These are phyloP conservation scores for Battus philenor DNA, from an alignment of 1,140 invertebrate genomes.

Conservation along the genomic window DNA sequence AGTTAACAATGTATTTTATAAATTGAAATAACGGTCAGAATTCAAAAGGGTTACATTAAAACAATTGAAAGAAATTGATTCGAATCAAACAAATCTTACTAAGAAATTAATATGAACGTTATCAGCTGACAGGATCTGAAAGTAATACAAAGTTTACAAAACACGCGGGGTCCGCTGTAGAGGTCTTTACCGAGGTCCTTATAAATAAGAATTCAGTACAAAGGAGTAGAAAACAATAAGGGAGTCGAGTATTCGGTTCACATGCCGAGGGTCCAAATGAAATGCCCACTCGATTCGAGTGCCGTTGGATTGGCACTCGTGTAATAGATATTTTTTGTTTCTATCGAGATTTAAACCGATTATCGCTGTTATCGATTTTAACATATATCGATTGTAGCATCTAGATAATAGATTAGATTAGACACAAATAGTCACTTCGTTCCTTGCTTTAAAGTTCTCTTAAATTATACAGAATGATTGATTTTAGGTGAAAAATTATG, in stretches of 20 bases:
- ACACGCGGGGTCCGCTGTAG: slow-evolving; percentile 17
- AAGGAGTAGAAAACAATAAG: slow-evolving; percentile 27
- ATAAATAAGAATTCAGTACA: slow-evolving; percentile 31
- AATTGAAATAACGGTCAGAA: no score
- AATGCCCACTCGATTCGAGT: slow-evolving; percentile 25
- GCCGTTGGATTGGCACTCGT: slow-evolving; percentile 22
- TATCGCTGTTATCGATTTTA: no score
- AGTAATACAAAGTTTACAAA: slow-evolving; percentile 37
- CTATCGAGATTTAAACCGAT: slow-evolving; percentile 23
- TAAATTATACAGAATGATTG: no score
- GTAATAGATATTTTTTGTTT: slow-evolving; percentile 46
- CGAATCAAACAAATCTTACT: slow-evolving; percentile 20
- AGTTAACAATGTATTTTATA: no score
- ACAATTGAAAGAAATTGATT: slow-evolving; percentile 18
- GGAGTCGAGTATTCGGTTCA: slow-evolving; percentile 30
- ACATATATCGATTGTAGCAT: no score
- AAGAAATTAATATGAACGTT: slow-evolving; percentile 20
- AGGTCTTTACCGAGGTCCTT: slow-evolving; percentile 4
- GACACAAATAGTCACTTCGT: no score
- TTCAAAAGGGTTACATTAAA: background rate
- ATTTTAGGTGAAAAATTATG: no score
- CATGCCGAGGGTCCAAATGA: slow-evolving; percentile 21
- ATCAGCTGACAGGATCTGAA: slow-evolving; percentile 21
- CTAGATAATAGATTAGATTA: no score
- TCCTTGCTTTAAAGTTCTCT: no score